A percentile compares a stretch with the other conserved stretches of the same genome.
These are phyloP conservation scores for Notarius lentiginosus DNA, from an alignment of 2,113 vertebrate species.

Conservation along the genomic window DNA sequence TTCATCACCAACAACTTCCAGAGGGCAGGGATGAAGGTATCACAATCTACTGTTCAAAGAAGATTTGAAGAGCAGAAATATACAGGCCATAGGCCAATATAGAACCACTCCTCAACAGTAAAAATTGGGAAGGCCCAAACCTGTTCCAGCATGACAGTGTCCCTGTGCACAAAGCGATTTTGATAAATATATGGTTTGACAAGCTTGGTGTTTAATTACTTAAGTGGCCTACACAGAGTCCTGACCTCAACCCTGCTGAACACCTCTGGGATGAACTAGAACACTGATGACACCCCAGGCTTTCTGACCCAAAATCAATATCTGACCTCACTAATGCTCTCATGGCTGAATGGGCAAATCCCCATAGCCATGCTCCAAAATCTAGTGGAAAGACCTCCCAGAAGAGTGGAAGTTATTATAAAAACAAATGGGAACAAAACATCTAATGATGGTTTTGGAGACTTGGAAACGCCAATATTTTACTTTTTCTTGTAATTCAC, in stretches of 20 bases:
- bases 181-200: background rate
- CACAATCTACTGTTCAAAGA: too few relatives aligned
- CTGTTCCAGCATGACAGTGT: background rate
- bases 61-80: too few relatives aligned
- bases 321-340: background rate
- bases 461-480: too few relatives aligned
- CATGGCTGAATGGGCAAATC: background rate
- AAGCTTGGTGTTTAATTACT: background rate
- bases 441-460: too few relatives aligned
- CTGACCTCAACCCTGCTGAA: background rate
- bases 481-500: too few relatives aligned
- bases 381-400: background rate
- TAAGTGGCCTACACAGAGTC: background rate
- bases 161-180: background rate
- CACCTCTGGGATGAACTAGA: background rate
- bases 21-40: too few relatives aligned
- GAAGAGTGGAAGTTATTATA: background rate
- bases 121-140: background rate
- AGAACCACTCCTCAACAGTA: background rate
- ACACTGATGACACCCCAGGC: background rate
- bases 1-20: too few relatives aligned
- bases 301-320: background rate
- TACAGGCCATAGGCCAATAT: too few relatives aligned
- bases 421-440: background rate
- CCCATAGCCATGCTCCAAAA: background rate